Evolutionary conservation across 1,140 invertebrate genomes (phyloP), one percentile per base, ranked within the genome.

Genomic region (Papilio aristodemus): DNA sequence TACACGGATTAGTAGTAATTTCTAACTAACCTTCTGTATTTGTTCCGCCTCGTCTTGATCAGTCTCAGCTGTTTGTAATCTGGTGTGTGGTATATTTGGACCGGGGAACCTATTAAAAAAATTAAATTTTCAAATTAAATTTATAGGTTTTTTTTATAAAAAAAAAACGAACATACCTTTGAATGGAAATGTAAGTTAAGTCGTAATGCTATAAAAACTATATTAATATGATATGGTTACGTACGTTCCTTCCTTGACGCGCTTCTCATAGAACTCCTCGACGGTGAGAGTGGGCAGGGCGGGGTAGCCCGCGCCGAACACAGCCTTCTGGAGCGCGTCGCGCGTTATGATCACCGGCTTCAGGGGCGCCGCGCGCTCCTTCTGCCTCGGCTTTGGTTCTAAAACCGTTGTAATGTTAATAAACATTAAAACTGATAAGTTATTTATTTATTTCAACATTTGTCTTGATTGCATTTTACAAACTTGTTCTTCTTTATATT

Each of bases 251-350:
- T 96, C 95, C 67, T 93, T 92, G 0, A 97, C 94, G 76, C 97
- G 94, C 89, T 98, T 94, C 58, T 98, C 95, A 89, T 98, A 99
- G 92, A 99, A 99, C 90, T 99, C 98, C 81, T 99, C 95, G 0
- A 99, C 96, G 0, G 97, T 98, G 91, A 98, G 93, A 0, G 96
- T 95, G 0, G 98, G 98, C 68, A 99, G 84, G 82, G 96, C 95
- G 0, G 98, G 98, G 93, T 99, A 99, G 0, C 98, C 99, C 41
- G 95, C 91, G 7, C 99, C 99, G 92, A 95, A 99, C 2, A 99
- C 96, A 71, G 97, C 94, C 90, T 99, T 99, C 91, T 99, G 98
- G 0, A 96, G 71, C 39, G 94, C 94, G 91, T 98, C 95, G 78
- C 95, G 95, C 0, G 98, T 98, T 32, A 99, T 97, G 60, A 99